Conservation (phyloP, 2,113 vertebrate genomes). For the Picathartes gymnocephalus region DNA sequence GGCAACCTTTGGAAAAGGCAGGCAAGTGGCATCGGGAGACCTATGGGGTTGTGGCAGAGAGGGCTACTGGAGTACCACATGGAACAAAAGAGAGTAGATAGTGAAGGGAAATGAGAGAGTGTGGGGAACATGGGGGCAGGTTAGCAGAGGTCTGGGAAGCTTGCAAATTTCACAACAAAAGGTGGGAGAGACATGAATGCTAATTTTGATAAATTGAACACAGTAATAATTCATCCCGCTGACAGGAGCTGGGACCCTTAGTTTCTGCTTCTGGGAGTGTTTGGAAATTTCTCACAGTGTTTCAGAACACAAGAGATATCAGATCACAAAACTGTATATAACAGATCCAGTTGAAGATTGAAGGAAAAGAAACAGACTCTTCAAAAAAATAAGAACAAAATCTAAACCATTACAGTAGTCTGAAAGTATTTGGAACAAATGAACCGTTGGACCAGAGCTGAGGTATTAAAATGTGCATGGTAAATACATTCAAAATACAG, state of each 20-base stretch:
- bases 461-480: background rate
- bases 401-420: background rate
- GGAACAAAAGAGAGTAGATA: background rate
- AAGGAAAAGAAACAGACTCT: background rate
- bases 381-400: background rate
- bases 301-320: background rate
- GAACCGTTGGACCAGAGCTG: background rate
- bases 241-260: background rate
- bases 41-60: background rate
- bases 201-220: background rate
- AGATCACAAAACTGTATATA: background rate
- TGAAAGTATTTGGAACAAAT: background rate
- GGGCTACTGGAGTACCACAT: background rate
- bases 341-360: background rate
- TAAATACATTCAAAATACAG: background rate
- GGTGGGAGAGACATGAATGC: background rate
- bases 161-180: background rate
- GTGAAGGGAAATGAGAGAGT: background rate
- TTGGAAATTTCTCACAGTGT: background rate
- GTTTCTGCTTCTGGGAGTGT: background rate
- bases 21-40: accelerated
- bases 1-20: background rate
- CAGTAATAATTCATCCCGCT: background rate
- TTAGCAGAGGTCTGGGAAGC: background rate
- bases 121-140: accelerated